Percentiles rank a stretch among this genome's conserved stretches.
Conservation (phyloP, 1,140 invertebrate genomes). For the Euschistus heros region DNA sequence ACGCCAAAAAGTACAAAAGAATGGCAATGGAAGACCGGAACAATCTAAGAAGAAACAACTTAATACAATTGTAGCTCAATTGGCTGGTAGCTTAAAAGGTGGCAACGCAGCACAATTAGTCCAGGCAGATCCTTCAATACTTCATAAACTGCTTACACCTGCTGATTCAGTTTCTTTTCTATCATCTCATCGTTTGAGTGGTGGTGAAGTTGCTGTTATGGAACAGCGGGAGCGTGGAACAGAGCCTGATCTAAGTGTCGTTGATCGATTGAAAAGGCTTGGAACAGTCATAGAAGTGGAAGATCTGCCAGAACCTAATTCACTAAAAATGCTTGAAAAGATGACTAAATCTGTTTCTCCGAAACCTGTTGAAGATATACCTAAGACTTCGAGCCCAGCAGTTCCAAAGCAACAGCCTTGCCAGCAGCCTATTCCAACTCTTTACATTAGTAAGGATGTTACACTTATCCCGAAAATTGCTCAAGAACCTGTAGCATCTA, state of each 20-base stretch:
- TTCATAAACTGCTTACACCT: not conserved
- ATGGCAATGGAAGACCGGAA: not conserved
- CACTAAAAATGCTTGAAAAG: slow-evolving; percentile 18
- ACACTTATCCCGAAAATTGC: not conserved
- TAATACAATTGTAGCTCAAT: not conserved
- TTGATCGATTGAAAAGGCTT: slow-evolving; percentile 28
- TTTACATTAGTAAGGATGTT: slow-evolving; percentile 4
- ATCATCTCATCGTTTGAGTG: not conserved
- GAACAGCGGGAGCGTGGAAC: not conserved
- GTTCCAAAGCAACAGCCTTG: not conserved
- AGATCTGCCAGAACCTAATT: slow-evolving; percentile 7
- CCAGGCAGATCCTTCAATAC: not conserved
- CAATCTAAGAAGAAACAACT: not conserved
- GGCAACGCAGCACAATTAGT: not conserved
- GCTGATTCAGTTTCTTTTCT: slow-evolving; percentile 5
- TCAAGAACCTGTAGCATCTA: not conserved
- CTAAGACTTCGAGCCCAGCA: not conserved
- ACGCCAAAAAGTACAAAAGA: not conserved
- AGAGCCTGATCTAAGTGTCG: slow-evolving; percentile 20
- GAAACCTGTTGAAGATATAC: not conserved
- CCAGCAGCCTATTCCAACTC: not conserved
- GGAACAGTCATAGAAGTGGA: slow-evolving; percentile 30
- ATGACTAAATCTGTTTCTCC: slow-evolving; percentile 14
- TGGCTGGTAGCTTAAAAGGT: not conserved
- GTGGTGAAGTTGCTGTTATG: not conserved